Base-by-base conservation (phyloP, 1,140 invertebrate species). In the Musca vetustissima region DNA sequence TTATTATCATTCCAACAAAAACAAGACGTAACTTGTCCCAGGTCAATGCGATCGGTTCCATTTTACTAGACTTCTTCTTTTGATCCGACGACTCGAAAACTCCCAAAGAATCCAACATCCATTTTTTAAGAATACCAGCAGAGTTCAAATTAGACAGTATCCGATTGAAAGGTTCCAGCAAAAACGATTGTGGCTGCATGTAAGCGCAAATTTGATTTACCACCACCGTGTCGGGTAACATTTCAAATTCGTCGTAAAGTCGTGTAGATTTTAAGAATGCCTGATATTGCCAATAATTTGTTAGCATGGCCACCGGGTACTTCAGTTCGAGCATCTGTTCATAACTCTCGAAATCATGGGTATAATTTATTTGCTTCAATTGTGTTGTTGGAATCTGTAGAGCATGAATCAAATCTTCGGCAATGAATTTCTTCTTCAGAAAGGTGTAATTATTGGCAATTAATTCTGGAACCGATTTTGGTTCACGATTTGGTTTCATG, bases 181-280 rank as follows among this genome's bases (percentile, higher is more conserved):
- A 36, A 61, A 24, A 61, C 1, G 57, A 61, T 19, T 61, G 57
- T 17, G 32, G n/a, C 21, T n/a, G 32, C 28, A 43, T 61, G 13
- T 61, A 61, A n/a, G 57, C 57, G 14, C 57, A 61, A 19, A 61
- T 43, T 17, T 61, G 57, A 61, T 61, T 61, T 21, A 43, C 3
- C 3, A 61, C 17, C 6, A 61, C 57, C 19, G 22, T 15, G n/a
- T 3, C 11, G 1, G 57, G 28, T 19, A 61, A 13, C 8, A 61
- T 36, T 24, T 61, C 28, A 13, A 61, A 61, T 21, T 61, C 57
- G 21, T 36, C 19, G 14, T 61, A 43, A 19, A 17, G 36, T 4
- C 36, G n/a, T 13, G 17, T 2, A 3, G 7, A 4, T 9, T 13
- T 32, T 0, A 61, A 11, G 19, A 25, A 61, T 11, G 36, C 19